Conservation (phyloP, 2,888 invertebrate genomes). For the Augiades crinisus region DNA sequence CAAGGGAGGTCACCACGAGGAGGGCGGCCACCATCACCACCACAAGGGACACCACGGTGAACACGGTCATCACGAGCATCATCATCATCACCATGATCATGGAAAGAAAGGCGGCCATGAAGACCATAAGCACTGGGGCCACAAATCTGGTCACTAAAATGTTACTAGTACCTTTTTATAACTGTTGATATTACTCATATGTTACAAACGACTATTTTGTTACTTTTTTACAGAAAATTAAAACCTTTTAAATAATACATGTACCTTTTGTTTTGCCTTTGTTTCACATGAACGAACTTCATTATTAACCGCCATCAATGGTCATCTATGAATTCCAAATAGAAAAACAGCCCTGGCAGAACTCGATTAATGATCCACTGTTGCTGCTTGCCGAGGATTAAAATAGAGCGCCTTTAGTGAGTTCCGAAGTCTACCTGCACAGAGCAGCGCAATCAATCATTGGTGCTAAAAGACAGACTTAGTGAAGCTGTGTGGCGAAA, state of each 20-base stretch:
- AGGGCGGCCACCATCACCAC: slow-evolving; percentile 87
- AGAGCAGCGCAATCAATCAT: too few relatives aligned
- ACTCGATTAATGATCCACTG: too few relatives aligned
- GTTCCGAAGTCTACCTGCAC: too few relatives aligned
- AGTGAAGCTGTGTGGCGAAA: too few relatives aligned
- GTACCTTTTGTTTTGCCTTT: too few relatives aligned
- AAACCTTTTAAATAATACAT: slow-evolving; percentile 1
- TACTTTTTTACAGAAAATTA: slow-evolving; percentile 40
- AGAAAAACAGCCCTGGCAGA: too few relatives aligned
- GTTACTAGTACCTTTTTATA: neutral
- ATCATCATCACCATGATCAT: slow-evolving; percentile 86
- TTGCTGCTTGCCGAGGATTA: too few relatives aligned
- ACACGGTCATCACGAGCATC: slow-evolving; percentile 88
- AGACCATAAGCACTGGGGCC: slow-evolving; percentile 89
- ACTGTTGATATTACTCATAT: slow-evolving; percentile 53
- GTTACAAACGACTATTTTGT: slow-evolving; percentile 48
- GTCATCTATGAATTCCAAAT: too few relatives aligned
- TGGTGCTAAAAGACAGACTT: too few relatives aligned
- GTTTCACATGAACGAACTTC: too few relatives aligned
- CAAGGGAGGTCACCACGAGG: slow-evolving; percentile 74
- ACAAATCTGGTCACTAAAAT: slow-evolving; percentile 74
- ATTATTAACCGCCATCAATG: too few relatives aligned
- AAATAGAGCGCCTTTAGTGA: too few relatives aligned
- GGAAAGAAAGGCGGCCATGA: slow-evolving; percentile 48
- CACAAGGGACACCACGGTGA: slow-evolving; percentile 85